These are phyloP conservation scores for Hipposideros armiger DNA, from an alignment of 2,113 vertebrate species.

Conservation along the genomic window DNA sequence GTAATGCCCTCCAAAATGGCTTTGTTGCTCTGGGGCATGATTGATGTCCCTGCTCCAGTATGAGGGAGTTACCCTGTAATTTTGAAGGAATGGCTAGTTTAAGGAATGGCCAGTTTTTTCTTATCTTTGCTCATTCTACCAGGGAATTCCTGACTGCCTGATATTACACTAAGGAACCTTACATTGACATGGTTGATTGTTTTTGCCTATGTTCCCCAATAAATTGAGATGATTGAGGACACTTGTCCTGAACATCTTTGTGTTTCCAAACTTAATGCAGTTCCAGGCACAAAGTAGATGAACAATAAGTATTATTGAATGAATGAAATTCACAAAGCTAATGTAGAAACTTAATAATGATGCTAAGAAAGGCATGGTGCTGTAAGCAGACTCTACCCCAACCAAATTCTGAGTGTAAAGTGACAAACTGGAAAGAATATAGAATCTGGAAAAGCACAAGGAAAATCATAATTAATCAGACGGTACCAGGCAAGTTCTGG, in stretches of 20 bases:
- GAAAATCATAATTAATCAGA: not conserved
- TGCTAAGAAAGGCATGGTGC: not conserved
- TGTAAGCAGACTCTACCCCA: not conserved
- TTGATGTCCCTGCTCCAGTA: too few relatives aligned
- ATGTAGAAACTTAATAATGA: not conserved
- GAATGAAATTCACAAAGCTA: not conserved
- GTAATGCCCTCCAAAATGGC: too few relatives aligned
- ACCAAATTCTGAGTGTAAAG: not conserved
- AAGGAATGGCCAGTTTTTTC: too few relatives aligned
- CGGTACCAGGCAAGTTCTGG: not conserved
- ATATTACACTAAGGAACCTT: too few relatives aligned
- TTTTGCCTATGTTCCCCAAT: not conserved
- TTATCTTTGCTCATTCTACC: too few relatives aligned
- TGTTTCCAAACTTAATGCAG: not conserved
- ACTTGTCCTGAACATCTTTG: not conserved
- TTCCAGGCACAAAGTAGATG: not conserved
- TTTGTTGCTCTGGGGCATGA: too few relatives aligned
- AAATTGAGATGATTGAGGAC: not conserved
- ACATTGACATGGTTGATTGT: not conserved
- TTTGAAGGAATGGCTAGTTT: too few relatives aligned
- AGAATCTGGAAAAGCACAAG: not conserved
- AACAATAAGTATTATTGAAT: not conserved
- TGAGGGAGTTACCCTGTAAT: too few relatives aligned
- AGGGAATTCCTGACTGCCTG: too few relatives aligned
- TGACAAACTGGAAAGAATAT: not conserved